These are phyloP conservation scores for Macquaria ambigua DNA, from an alignment of 2,113 vertebrate genomes.

Conservation along the genomic window DNA sequence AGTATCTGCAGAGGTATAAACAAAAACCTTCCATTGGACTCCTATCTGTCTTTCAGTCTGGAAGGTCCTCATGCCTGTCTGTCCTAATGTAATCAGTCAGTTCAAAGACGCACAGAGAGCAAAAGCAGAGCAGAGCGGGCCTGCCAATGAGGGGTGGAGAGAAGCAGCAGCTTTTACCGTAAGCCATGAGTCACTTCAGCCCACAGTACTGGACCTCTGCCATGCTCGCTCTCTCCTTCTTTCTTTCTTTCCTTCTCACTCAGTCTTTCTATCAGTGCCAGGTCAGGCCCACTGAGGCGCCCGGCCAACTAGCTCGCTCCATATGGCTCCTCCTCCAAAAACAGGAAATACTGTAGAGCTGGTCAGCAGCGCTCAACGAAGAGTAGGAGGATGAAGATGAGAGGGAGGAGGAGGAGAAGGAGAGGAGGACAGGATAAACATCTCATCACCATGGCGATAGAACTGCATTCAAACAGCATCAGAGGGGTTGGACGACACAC, in stretches of 20 bases:
- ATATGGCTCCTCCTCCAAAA: slow-evolving; percentile 65
- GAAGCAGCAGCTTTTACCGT: slow-evolving; percentile 82
- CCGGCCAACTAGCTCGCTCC: slow-evolving; percentile 62
- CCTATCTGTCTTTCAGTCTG: slow-evolving; percentile 15
- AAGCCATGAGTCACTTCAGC: slow-evolving; percentile 84
- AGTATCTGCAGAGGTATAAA: neutral
- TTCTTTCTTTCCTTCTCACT: slow-evolving; percentile 62
- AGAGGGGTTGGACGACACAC: neutral
- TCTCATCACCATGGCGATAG: slow-evolving; percentile 63
- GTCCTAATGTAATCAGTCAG: slow-evolving; percentile 53
- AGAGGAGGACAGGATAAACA: slow-evolving; percentile 51
- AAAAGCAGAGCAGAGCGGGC: slow-evolving; percentile 58
- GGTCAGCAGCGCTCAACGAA: slow-evolving; percentile 45
- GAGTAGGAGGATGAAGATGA: slow-evolving; percentile 60
- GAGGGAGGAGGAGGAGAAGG: slow-evolving; percentile 12
- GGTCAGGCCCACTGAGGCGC: slow-evolving; percentile 66
- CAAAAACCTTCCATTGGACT: neutral
- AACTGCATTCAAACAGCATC: slow-evolving; percentile 49
- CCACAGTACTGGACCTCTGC: slow-evolving; percentile 81
- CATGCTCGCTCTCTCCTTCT: slow-evolving; percentile 64
- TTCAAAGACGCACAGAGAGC: slow-evolving; percentile 62
- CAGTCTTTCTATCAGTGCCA: slow-evolving; percentile 72
- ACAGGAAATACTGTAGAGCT: slow-evolving; percentile 70
- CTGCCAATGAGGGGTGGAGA: slow-evolving; percentile 79
- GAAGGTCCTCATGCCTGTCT: slow-evolving; percentile 29